Base-by-base conservation (phyloP, 2,797 vertebrate species). In the Malurus splendens region DNA sequence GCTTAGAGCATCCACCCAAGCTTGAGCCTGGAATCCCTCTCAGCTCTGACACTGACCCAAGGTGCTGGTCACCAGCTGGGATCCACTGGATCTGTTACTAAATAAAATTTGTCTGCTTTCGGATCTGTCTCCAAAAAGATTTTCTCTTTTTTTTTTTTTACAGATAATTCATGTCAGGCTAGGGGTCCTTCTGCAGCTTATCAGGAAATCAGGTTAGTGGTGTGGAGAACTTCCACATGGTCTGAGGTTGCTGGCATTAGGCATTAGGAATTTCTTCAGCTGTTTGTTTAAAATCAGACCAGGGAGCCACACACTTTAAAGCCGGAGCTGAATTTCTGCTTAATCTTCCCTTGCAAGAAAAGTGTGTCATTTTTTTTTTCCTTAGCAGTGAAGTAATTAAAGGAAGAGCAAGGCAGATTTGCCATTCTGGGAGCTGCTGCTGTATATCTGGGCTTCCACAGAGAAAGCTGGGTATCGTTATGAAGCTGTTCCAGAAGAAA, bases 321-420 rank as follows among this genome's bases (percentile, higher is more conserved):
- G 41, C 39, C 48, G 50, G 22, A 92, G 66, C 18, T 83, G 82
- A 92, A 82, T 89, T 87, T 76, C 60, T 81, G 30, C 66, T 89
- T 92, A 78, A 91, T 93, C 73, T 92, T 62, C 5, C 15, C 56
- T 91, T 78, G 38, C 89, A 86, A 87, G 60, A 78, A 83, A 90
- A 89, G 64, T 41, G 48, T 85, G 84, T 47, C 22, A 4, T 8
- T 62, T 86, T 80, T 14, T 67, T 74, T 68, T 85, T n/a, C 38
- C 50, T 70, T 71, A 87, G 64, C 42, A 66, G 45, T 14, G 54
- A 92, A 61, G 84, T 92, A 94, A 92, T 95, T 95, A 90, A 93
- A 91, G 79, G 82, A 87, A 87, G 85, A 92, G 83, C 32, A 82
- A 92, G 79, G 85, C 76, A 90, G 56, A 73, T 83, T 72, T 91